Conservation (phyloP, 64 coral and sea anemone species). For the Stichodactyla helianthus region DNA sequence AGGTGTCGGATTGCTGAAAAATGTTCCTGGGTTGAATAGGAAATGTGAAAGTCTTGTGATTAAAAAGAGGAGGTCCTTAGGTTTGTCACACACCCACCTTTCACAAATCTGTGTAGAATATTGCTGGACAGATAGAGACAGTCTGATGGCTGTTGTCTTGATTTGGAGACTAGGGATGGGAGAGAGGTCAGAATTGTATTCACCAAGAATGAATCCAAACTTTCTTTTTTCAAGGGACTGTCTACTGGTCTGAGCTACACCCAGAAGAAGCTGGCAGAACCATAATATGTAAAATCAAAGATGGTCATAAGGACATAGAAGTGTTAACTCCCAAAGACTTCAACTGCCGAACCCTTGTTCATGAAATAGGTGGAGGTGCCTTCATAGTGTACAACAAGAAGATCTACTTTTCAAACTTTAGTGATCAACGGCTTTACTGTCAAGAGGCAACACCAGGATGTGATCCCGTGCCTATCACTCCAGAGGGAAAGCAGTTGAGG, state of each 20-base stretch:
- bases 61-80: no score
- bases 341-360: conserved; percentile 74
- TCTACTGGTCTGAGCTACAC: conserved; percentile 85
- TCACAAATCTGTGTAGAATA: no score
- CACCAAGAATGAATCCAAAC: not conserved
- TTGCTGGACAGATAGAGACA: no score
- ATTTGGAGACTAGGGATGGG: not conserved
- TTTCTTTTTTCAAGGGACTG: conserved; percentile 1
- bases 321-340: conserved; percentile 60
- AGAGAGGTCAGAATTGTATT: not conserved
- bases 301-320: conserved; percentile 32
- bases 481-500: conserved; percentile 62
- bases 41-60: no score
- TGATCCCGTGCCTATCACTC: conserved; percentile 62
- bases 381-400: conserved; percentile 82
- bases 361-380: conserved; percentile 89
- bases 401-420: conserved; percentile 91
- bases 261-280: conserved; percentile 78
- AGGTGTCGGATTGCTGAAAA: no score
- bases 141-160: no score
- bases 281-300: conserved; percentile 56
- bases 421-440: conserved; percentile 84
- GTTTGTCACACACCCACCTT: no score
- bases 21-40: no score
- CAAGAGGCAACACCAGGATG: conserved; percentile 43